Evolutionary conservation across 2,888 invertebrate genomes (phyloP).

Genomic region (Spicauda simplicius): DNA sequence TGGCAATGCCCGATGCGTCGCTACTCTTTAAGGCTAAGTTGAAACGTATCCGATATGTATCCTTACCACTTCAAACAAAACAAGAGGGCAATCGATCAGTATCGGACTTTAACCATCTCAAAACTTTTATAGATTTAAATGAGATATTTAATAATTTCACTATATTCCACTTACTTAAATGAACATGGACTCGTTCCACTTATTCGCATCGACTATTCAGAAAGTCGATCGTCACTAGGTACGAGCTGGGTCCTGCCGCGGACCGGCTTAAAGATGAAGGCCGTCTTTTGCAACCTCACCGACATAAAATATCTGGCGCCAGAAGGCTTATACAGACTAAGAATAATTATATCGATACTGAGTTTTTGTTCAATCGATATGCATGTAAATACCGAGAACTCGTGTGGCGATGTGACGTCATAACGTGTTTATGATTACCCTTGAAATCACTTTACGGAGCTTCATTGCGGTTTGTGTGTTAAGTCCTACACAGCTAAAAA

Average conservation of each 20-base stretch:
- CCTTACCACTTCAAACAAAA: too few species aligned
- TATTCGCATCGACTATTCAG: constrained; percentile 5
- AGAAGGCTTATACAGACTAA: constrained; percentile 38
- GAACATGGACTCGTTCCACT: background rate
- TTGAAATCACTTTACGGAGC: background rate
- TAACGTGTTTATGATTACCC: background rate
- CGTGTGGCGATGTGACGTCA: background rate
- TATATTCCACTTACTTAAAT: background rate
- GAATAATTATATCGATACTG: constrained; percentile 29
- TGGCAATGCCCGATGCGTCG: too few species aligned
- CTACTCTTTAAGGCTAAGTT: too few species aligned
- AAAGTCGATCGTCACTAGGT: constrained; percentile 37
- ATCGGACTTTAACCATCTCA: too few species aligned
- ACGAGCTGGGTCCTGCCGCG: constrained; percentile 49
- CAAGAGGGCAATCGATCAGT: too few species aligned
- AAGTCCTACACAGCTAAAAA: too few species aligned
- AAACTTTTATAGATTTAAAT: too few species aligned
- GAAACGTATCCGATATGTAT: too few species aligned
- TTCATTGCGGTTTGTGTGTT: too few species aligned
- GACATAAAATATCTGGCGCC: constrained; percentile 43
- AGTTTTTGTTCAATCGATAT: constrained; percentile 18
- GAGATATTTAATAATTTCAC: background rate
- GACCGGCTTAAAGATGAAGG: constrained; percentile 59
- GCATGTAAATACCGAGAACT: background rate
- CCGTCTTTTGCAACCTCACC: constrained; percentile 62